phyloP scores from a whole-genome alignment of 2,113 vertebrate species.

The Mystacornis crossleyi region DNA sequence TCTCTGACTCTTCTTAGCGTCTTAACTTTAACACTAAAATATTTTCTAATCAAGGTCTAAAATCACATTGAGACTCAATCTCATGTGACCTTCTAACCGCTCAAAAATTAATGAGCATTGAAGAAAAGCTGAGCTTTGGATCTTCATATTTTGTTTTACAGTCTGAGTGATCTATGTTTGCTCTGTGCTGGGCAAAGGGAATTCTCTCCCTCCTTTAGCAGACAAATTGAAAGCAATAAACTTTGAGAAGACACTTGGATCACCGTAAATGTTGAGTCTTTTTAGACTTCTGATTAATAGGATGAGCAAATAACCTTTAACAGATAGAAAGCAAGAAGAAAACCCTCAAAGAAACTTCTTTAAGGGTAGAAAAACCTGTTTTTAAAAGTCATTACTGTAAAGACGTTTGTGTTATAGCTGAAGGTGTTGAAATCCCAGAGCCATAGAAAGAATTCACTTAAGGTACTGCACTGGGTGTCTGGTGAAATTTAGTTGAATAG shows the following conservation, averaged over 20 bases:
- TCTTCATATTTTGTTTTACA: background rate
- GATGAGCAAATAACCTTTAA: background rate
- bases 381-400: background rate
- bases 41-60: constrained; percentile 13
- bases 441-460: background rate
- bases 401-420: background rate
- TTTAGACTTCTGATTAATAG: background rate
- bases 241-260: background rate
- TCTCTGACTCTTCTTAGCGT: background rate
- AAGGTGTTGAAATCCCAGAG: background rate
- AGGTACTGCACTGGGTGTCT: background rate
- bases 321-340: background rate
- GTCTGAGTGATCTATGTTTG: background rate
- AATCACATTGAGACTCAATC: background rate
- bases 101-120: constrained; percentile 24
- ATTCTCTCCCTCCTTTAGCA: background rate
- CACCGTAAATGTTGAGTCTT: background rate
- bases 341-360: background rate
- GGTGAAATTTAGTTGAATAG: background rate
- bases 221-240: constrained; percentile 14
- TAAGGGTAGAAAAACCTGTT: background rate
- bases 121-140: background rate
- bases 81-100: constrained; percentile 19
- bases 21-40: background rate
- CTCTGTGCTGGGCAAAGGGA: background rate